Evolutionary conservation across 2,113 vertebrate species (phyloP).

Genomic region (Gymnorhina tibicen): DNA sequence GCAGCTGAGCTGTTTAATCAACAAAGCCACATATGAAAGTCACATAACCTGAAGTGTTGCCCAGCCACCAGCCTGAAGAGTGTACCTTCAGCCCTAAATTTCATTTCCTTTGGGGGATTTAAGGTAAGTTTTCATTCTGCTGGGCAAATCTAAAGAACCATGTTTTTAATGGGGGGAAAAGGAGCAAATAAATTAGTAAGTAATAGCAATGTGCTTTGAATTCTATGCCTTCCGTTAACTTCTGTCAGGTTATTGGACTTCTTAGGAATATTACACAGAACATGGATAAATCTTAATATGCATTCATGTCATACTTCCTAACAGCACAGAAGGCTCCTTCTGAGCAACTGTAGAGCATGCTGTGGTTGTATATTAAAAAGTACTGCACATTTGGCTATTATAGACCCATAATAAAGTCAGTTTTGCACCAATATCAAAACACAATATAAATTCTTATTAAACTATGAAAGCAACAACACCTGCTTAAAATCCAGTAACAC

Average conservation of each 20-base stretch:
- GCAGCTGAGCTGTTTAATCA: background rate
- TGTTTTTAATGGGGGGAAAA: background rate
- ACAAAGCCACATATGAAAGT: background rate
- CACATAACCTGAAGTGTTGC: background rate
- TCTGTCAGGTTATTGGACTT: background rate
- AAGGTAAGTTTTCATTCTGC: background rate
- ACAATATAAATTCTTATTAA: conserved; percentile 26
- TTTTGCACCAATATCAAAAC: conserved; percentile 3
- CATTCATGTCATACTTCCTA: conserved; percentile 44
- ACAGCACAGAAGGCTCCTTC: conserved; percentile 51
- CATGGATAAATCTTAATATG: conserved; percentile 44
- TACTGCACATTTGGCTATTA: conserved; percentile 15
- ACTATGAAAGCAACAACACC: background rate
- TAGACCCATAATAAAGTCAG: background rate
- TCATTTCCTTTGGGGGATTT: background rate
- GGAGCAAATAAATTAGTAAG: background rate
- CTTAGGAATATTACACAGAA: background rate
- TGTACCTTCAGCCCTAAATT: background rate
- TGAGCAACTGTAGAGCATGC: conserved; percentile 22
- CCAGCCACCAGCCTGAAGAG: background rate
- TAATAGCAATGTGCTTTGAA: conserved; percentile 8
- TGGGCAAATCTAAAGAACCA: background rate
- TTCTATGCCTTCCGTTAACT: conserved; percentile 13
- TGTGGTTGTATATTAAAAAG: conserved; percentile 47
- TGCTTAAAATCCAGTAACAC: conserved; percentile 1